Conservation (phyloP, 2,797 vertebrate genomes). For the Cyprinella venusta region DNA sequence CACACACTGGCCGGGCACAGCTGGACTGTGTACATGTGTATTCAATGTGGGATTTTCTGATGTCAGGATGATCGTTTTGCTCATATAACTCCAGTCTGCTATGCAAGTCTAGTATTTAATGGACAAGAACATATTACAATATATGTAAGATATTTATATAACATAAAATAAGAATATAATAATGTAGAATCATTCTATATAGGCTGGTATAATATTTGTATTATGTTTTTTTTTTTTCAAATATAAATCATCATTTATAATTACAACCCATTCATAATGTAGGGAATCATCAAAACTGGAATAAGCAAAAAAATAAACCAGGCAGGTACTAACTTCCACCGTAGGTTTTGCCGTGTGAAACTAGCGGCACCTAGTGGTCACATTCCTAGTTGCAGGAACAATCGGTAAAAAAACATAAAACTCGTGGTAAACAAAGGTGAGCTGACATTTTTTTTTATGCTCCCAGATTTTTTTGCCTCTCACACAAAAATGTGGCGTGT, state of each 20-base stretch:
- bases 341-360: too few species aligned
- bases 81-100: background rate
- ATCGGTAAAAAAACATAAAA: background rate
- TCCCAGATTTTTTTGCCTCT: background rate
- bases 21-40: background rate
- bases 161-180: background rate
- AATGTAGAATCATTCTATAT: too few species aligned
- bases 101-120: background rate
- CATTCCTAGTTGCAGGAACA: background rate
- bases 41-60: background rate
- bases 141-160: too few species aligned
- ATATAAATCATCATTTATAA: background rate
- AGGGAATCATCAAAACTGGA: background rate
- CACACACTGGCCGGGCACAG: background rate
- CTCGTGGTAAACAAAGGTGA: background rate
- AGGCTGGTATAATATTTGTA: background rate
- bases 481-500: background rate
- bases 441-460: background rate
- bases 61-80: background rate
- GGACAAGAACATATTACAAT: background rate
- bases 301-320: background rate
- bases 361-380: constrained; percentile 45
- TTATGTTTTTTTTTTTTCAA: background rate
- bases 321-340: background rate
- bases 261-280: background rate